Evolutionary conservation across 2,888 invertebrate species (phyloP).

Genomic region (Dimorphilus gyrociliatus): DNA sequence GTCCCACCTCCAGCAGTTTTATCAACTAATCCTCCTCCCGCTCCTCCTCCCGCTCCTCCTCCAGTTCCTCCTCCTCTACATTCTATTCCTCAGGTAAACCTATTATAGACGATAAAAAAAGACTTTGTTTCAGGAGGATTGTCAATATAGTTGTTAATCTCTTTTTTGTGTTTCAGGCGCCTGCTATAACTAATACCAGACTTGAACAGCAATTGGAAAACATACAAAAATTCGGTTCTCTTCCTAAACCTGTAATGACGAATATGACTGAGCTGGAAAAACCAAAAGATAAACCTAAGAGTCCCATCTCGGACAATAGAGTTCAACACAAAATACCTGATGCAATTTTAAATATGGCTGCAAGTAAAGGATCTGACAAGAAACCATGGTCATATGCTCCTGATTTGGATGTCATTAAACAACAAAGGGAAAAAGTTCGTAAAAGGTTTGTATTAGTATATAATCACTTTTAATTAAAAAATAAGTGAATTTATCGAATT

Average conservation of each 20-base stretch:
- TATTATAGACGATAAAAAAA: neutral
- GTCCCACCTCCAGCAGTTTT: neutral
- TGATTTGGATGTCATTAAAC: conserved; percentile 11
- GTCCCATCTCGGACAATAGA: conserved; percentile 2
- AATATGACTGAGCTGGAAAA: neutral
- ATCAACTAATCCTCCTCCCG: conserved; percentile 1
- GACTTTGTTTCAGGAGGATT: neutral
- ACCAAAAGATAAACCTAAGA: neutral
- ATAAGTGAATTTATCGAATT: no score
- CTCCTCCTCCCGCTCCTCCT: neutral
- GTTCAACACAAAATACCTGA: conserved; percentile 11
- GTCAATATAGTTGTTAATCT: neutral
- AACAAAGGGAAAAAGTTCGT: conserved; percentile 12
- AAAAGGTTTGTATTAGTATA: conserved; percentile 13
- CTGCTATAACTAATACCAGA: conserved; percentile 3
- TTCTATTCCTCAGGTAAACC: neutral
- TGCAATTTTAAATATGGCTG: conserved; percentile 15
- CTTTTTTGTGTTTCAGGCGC: conserved; percentile 1
- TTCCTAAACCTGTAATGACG: conserved; percentile 1
- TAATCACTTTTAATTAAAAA: no score
- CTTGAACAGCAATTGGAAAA: conserved; percentile 6
- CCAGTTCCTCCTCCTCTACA: conserved; percentile 4
- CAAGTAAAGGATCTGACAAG: conserved; percentile 11
- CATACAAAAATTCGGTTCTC: conserved; percentile 1
- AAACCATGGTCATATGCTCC: conserved; percentile 14